Evolutionary conservation across 2,888 invertebrate species (phyloP).

Genomic region (Cynaeus angustus): DNA sequence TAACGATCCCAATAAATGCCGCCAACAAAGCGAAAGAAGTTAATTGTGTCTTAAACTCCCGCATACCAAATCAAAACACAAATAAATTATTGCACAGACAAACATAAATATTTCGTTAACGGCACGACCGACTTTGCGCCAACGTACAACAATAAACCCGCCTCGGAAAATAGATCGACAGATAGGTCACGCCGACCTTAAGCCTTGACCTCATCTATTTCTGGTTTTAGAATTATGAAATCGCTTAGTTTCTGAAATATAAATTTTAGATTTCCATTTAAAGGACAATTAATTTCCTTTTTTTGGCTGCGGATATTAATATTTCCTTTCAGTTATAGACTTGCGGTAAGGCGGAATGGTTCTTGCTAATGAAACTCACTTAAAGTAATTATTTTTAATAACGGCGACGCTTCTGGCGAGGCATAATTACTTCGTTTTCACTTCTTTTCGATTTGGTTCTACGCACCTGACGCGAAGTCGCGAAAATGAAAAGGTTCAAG

Average conservation of each 20-base stretch:
- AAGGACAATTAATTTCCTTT: constrained; percentile 35
- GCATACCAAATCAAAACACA: background rate
- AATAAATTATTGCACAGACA: background rate
- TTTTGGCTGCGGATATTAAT: constrained; percentile 8
- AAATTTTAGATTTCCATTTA: constrained; percentile 19
- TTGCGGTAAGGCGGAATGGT: background rate
- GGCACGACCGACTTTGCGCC: background rate
- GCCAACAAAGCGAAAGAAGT: background rate
- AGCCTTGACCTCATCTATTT: background rate
- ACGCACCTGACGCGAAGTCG: too few species aligned
- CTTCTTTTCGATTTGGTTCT: background rate
- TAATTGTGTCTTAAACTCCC: background rate
- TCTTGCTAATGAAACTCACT: constrained; percentile 16
- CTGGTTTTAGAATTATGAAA: background rate
- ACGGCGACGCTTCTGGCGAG: background rate
- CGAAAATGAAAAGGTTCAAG: too few species aligned
- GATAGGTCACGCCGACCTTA: constrained; percentile 1
- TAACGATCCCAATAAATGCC: background rate
- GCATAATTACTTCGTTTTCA: background rate
- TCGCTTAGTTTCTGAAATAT: too few species aligned
- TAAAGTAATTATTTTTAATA: constrained; percentile 24
- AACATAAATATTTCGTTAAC: constrained; percentile 1
- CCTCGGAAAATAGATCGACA: background rate
- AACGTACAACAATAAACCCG: background rate
- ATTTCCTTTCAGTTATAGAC: constrained; percentile 18